A percentile compares a stretch with the other conserved stretches of the same genome.
Conservation (phyloP, 2,113 vertebrate genomes). For the Corythornis madagascariensis region DNA sequence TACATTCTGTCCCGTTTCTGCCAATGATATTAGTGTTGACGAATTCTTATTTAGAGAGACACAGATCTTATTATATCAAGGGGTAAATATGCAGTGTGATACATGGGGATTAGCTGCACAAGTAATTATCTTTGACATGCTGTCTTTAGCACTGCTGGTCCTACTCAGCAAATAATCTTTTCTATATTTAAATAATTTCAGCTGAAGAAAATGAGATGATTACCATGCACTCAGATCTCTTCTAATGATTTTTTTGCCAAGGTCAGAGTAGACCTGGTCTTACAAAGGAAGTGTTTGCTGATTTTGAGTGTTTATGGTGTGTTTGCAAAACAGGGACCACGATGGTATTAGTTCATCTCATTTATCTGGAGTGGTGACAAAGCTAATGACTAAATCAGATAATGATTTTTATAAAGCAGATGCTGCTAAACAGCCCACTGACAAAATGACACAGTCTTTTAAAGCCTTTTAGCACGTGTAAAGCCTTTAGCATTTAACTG, state of each 20-base stretch:
- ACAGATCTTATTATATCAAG: neutral
- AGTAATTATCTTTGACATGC: conserved; percentile 12
- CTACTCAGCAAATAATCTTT: neutral
- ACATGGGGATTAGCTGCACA: neutral
- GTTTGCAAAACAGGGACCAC: neutral
- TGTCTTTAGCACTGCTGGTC: neutral
- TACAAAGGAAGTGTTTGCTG: neutral
- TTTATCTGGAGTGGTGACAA: conserved; percentile 11
- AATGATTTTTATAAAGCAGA: conserved; percentile 9
- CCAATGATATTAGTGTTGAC: conserved; percentile 19
- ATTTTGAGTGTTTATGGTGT: neutral
- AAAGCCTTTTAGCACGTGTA: conserved; percentile 9
- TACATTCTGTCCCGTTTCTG: conserved; percentile 31
- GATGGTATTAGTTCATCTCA: neutral
- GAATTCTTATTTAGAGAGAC: conserved; percentile 33
- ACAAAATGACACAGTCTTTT: neutral
- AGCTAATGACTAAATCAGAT: conserved; percentile 21
- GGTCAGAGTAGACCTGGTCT: neutral
- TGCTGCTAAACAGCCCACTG: neutral
- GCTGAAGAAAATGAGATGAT: neutral
- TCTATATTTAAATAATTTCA: neutral
- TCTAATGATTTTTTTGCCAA: neutral
- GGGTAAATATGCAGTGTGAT: conserved; percentile 31
- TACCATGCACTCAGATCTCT: neutral
- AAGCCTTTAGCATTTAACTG: conserved; percentile 15